Conservation (phyloP, 2,797 vertebrate genomes). For the Toxotes lorentzi region DNA sequence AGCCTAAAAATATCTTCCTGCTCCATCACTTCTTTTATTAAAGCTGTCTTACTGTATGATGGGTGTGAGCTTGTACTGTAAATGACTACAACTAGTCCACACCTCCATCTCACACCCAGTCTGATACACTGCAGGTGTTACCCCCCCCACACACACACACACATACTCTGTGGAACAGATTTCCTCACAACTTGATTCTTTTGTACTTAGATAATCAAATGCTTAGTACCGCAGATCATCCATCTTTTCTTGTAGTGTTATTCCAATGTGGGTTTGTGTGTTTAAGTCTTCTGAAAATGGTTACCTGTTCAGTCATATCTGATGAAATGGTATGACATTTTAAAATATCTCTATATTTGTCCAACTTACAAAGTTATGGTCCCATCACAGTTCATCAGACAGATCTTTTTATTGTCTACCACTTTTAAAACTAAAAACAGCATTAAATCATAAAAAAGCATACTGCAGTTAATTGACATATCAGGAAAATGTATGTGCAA, state of each 20-base stretch:
- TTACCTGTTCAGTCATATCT: neutral
- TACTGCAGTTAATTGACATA: neutral
- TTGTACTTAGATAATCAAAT: neutral
- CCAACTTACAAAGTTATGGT: neutral
- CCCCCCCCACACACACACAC: constrained; percentile 19
- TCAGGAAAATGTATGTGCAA: neutral
- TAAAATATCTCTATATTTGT: neutral
- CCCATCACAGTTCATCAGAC: neutral
- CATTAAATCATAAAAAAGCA: neutral
- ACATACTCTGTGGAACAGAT: neutral
- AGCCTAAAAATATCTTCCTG: constrained; percentile 12
- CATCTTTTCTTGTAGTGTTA: neutral
- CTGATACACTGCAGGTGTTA: neutral
- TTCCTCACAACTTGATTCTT: constrained; percentile 7
- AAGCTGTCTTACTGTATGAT: neutral
- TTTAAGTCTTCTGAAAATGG: neutral
- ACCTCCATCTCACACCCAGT: constrained; percentile 41
- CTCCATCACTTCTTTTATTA: neutral
- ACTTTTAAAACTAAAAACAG: neutral
- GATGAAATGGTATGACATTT: neutral
- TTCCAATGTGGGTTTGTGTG: neutral
- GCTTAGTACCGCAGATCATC: neutral
- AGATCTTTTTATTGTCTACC: neutral
- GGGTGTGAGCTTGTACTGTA: constrained; percentile 30
- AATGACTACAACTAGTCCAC: constrained; percentile 22